Evolutionary conservation across 2,113 vertebrate genomes (phyloP), one percentile per base, ranked within the genome.

Genomic region (Gallinago paraguaiae): DNA sequence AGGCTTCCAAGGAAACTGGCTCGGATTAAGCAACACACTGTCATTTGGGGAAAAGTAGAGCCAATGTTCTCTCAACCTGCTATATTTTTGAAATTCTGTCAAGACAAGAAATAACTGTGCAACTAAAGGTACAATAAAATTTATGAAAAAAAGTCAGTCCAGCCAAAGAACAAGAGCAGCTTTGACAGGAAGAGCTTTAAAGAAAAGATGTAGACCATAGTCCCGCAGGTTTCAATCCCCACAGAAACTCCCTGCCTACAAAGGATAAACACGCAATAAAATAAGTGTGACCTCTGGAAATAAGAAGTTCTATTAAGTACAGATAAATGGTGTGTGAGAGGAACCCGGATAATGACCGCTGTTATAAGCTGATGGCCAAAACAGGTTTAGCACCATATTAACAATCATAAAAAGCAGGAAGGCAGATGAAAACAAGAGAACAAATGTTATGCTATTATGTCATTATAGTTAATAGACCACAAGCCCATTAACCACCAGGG

Each of bases 391-490:
- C 93, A 94, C 95, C 91, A 23, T 94, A 97, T 95, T 96, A 98
- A 96, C 95, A 96, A 91, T 93, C 89, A 89, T 71, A 91, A 97
- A 98, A 97, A 97, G 97, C 96, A 95, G 96, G 93, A 96, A 97
- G 92, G 95, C 94, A 97, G 95, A 96, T 93, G 95, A 93, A 95
- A 97, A 97, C 83, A 93, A 86, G 87, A 96, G 96, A 95, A 94
- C 93, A 97, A 97, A 97, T 96, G 95, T 96, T 96, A 96, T 92
- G 95, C 97, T 97, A 98, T 98, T 98, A 98, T 97, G 97, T 97
- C 97, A 98, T 98, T 98, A 98, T 30, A 97, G 96, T 93, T 98
- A 98, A 98, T 98, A 98, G 97, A 90, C 64, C 75, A 63, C 82
- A 43, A 95, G 86, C 81, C 97, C 96, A 97, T 97, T 98, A 98